A percentile compares a stretch with the other conserved stretches of the same genome.
Conservation (phyloP, 2,888 invertebrate genomes). For the Xylophagus ater region DNA sequence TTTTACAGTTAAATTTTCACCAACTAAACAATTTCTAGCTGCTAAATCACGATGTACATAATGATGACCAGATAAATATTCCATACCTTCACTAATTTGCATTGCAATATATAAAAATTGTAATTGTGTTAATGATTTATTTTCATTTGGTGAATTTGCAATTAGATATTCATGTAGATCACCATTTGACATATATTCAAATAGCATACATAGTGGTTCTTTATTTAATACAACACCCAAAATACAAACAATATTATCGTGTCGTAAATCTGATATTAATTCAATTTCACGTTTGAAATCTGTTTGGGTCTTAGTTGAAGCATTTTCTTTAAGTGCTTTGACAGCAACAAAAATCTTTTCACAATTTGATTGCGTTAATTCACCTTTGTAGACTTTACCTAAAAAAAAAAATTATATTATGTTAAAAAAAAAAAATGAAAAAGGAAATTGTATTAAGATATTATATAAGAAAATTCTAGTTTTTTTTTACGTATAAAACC, state of each 20-base stretch:
- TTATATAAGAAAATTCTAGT: no score
- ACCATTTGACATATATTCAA: constrained; percentile 95
- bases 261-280: constrained; percentile 84
- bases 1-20: constrained; percentile 88
- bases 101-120: constrained; percentile 85
- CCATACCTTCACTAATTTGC: constrained; percentile 78
- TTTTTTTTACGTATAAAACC: no score
- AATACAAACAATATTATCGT: constrained; percentile 92
- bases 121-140: constrained; percentile 63
- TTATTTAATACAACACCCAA: constrained; percentile 83
- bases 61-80: constrained; percentile 78
- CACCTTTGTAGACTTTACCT: constrained; percentile 87
- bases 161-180: constrained; percentile 94
- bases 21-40: constrained; percentile 91
- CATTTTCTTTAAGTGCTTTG: constrained; percentile 88
- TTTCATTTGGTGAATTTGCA: constrained; percentile 76
- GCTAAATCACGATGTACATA: constrained; percentile 96
- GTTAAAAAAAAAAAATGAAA: constrained; percentile 10
- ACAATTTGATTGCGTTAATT: constrained; percentile 55
- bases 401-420: constrained; percentile 36
- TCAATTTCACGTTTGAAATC: constrained; percentile 93
- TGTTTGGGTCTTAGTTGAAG: constrained; percentile 77
- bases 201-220: constrained; percentile 89
- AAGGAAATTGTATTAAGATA: no score
- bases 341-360: constrained; percentile 77